These are phyloP conservation scores for Pardalotus punctatus DNA, from an alignment of 2,113 vertebrate genomes.

Conservation along the genomic window DNA sequence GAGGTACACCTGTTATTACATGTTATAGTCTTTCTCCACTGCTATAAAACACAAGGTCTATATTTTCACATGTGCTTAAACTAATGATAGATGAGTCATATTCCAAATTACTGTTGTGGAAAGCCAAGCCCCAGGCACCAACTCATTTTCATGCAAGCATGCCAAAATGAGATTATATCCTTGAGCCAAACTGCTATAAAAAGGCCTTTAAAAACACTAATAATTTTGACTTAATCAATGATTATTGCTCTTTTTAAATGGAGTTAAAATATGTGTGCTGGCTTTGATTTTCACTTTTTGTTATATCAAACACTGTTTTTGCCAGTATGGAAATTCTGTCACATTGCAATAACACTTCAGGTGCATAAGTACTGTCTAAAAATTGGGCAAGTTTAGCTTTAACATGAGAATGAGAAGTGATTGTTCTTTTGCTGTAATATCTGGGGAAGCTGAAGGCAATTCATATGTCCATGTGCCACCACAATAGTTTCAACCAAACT, in stretches of 20 bases:
- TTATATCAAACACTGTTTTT: not conserved
- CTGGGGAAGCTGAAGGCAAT: not conserved
- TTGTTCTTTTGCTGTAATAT: not conserved
- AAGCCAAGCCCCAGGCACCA: conserved; percentile 3
- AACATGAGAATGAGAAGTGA: not conserved
- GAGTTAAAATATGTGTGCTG: not conserved
- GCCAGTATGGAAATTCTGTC: not conserved
- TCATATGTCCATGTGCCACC: not conserved
- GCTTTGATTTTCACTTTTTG: not conserved
- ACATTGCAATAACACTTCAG: not conserved
- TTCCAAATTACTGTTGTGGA: conserved; percentile 10
- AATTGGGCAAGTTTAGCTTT: not conserved
- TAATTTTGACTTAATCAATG: conserved; percentile 30
- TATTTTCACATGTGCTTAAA: not conserved
- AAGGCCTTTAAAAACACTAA: conserved; percentile 1
- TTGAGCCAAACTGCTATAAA: conserved; percentile 8
- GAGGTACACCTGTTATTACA: not conserved
- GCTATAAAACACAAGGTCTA: not conserved
- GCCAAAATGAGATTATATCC: conserved; percentile 22
- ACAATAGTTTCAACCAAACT: not conserved
- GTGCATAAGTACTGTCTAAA: not conserved
- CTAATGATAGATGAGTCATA: conserved; percentile 1
- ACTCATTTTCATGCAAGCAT: not conserved
- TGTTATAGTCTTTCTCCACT: not conserved
- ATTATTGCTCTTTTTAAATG: conserved; percentile 6